Percentiles rank a stretch among this genome's conserved stretches.
Evolutionary conservation across 2,797 vertebrate species (phyloP).

Genomic region (Helarctos malayanus): DNA sequence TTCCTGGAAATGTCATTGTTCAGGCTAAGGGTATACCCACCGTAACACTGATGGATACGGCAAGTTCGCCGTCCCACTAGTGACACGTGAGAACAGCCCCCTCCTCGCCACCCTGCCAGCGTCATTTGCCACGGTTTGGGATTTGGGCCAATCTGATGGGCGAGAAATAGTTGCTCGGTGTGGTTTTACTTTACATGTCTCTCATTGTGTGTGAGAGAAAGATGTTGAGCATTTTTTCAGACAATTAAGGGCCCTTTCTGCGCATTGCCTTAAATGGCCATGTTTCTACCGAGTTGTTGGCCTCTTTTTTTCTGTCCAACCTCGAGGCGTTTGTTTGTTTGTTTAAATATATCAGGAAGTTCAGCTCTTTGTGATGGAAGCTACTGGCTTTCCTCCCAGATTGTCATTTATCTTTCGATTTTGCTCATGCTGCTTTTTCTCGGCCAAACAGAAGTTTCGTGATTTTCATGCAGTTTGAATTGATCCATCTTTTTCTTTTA

Average conservation of each 20-base stretch:
- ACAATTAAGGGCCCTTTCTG: neutral
- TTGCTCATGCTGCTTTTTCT: slow-evolving; percentile 21
- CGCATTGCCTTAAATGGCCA: neutral
- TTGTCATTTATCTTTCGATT: slow-evolving; percentile 19
- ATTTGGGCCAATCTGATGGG: slow-evolving; percentile 9
- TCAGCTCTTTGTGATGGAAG: neutral
- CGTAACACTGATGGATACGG: neutral
- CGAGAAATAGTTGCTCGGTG: slow-evolving; percentile 37
- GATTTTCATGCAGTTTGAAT: slow-evolving; percentile 36
- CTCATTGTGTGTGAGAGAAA: slow-evolving; percentile 19
- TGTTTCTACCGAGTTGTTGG: neutral
- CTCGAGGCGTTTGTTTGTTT: slow-evolving; percentile 1
- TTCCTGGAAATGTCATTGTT: slow-evolving; percentile 18
- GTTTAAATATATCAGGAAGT: neutral
- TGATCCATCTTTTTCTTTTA: slow-evolving; percentile 5
- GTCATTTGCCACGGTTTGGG: neutral
- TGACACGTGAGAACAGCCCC: neutral
- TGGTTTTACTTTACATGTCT: slow-evolving; percentile 54
- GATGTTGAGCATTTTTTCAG: neutral
- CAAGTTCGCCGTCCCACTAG: neutral
- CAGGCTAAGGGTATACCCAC: neutral
- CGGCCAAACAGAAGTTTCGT: neutral
- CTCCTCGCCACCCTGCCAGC: neutral
- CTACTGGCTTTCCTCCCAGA: neutral
- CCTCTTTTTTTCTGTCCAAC: neutral